Evolutionary conservation across 2,797 vertebrate genomes (phyloP), one percentile per base, ranked within the genome.

Genomic region (Discoglossus pictus): DNA sequence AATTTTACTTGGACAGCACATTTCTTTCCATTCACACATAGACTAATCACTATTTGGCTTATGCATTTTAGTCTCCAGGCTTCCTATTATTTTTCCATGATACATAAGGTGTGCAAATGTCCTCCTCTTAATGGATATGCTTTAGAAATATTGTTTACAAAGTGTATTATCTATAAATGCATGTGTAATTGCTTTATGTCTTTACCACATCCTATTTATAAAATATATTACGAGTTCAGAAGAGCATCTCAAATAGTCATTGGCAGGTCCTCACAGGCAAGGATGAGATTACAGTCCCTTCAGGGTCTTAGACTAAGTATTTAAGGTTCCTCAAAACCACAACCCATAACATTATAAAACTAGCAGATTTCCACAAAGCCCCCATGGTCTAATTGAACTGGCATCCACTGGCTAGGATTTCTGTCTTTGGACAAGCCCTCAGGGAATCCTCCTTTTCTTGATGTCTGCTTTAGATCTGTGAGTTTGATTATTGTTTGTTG

Each of bases 381-480:
- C 58, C 42, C 23, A 16, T 55, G 17, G 66, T 40, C 34, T 62
- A 15, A 61, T 54, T 55, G 18, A 11, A 34, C 59, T 61, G 50
- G 50, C 34, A 54, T 61, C 50, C 42, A 55, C 40, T 55, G 66
- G 59, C 48, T 55, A 16, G 59, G 39, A 69, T 62, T 69, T 61
- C 58, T 54, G 59, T 69, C 66, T 69, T 61, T 47, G 58, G 59
- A 39, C 39, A 39, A 27, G 59, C 58, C 59, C 38, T 42, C 52
- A 55, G 51, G 53, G 58, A 24, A 20, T 61, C 66, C 23, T 62
- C 39, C 39, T 59, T 55, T 16, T 59, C 59, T 56, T 27, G 42
- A 70, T 56, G 59, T 70, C 59, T 63, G 59, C 51, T 70, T 63
- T 70, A 62, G 67, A 70, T 70, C 59, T 70, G 38, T 16, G 59